Evolutionary conservation across 2,113 vertebrate species (phyloP).

Genomic region (Neomonachus schauinslandi): DNA sequence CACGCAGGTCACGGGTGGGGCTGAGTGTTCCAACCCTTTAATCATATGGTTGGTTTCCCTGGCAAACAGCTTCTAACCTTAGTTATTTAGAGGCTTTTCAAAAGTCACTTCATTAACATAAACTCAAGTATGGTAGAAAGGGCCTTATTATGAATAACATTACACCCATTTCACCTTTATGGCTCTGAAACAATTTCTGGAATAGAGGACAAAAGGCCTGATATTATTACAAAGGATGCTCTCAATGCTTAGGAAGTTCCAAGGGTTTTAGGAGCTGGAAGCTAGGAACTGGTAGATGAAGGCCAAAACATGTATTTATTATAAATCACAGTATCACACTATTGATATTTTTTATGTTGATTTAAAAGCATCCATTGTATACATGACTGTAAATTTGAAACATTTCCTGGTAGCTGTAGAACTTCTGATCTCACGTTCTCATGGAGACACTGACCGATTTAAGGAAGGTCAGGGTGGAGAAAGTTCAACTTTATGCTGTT

Average conservation of each 20-base stretch:
- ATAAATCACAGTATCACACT: background rate
- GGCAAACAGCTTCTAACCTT: background rate
- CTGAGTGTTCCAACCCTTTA: background rate
- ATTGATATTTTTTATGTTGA: background rate
- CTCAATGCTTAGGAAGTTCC: background rate
- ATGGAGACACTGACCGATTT: background rate
- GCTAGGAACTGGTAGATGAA: background rate
- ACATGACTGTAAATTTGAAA: background rate
- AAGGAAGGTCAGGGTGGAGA: background rate
- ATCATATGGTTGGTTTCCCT: background rate
- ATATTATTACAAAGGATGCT: background rate
- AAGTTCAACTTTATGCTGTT: background rate
- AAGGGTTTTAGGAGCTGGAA: background rate
- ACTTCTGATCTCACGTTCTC: background rate
- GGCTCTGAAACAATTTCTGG: background rate
- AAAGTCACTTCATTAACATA: background rate
- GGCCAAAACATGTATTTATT: background rate
- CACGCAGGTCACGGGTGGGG: background rate
- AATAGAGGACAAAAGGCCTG: background rate
- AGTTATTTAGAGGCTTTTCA: background rate
- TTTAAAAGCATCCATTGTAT: background rate
- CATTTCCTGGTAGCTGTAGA: background rate
- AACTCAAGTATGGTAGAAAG: background rate
- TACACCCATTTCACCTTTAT: background rate
- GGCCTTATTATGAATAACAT: background rate